These are phyloP conservation scores for Phoxinus phoxinus DNA, from an alignment of 2,113 vertebrate genomes.

Conservation along the genomic window DNA sequence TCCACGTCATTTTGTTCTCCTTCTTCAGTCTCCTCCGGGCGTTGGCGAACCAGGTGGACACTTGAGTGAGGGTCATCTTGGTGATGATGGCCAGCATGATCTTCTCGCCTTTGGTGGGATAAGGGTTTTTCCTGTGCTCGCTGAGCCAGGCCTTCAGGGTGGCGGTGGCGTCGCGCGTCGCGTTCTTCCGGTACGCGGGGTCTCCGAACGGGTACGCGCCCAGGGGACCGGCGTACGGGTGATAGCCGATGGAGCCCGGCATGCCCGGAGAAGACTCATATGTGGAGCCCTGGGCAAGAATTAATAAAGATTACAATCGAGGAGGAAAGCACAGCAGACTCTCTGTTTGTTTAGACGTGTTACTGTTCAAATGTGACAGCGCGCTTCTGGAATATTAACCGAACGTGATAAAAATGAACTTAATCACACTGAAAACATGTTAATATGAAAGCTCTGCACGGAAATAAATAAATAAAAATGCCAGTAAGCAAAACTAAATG, in stretches of 20 bases:
- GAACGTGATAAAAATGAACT: not conserved
- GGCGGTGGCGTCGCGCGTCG: conserved; percentile 84
- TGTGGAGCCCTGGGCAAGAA: conserved; percentile 78
- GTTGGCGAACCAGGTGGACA: conserved; percentile 87
- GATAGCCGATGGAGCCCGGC: conserved; percentile 85
- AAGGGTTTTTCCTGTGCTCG: conserved; percentile 87
- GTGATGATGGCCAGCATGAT: conserved; percentile 94
- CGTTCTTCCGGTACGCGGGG: conserved; percentile 87
- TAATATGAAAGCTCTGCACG: not conserved
- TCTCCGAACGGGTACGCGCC: conserved; percentile 85
- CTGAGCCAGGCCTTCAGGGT: conserved; percentile 84
- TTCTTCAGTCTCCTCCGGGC: conserved; percentile 82
- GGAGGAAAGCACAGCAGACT: not conserved
- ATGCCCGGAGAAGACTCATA: conserved; percentile 83
- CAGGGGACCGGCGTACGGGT: conserved; percentile 83
- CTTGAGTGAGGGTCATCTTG: conserved; percentile 90
- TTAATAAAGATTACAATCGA: conserved; percentile 17
- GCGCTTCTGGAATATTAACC: not conserved
- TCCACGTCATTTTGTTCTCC: conserved; percentile 85
- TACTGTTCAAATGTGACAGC: not conserved
- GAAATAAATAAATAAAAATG: not conserved
- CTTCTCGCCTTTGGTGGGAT: conserved; percentile 89
- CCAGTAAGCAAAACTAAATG: not conserved
- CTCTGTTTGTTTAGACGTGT: not conserved
- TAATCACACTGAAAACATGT: not conserved